Conservation (phyloP, 2,888 invertebrate genomes). For the Nysson spinosus region DNA sequence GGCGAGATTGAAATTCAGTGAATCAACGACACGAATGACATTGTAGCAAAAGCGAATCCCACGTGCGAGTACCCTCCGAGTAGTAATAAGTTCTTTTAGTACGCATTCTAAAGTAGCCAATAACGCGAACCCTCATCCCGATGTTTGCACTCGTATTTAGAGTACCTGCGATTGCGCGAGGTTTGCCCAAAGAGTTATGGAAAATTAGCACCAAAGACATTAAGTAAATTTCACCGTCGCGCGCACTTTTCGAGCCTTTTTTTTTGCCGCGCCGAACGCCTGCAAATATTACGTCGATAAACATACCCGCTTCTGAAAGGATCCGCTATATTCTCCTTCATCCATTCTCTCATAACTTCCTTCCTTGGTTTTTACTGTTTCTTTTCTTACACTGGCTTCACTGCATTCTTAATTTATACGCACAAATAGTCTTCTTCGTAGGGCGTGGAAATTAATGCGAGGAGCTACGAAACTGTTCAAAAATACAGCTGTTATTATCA, state of each 20-base stretch:
- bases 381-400: background rate
- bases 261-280: constrained; percentile 22
- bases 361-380: constrained; percentile 2
- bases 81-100: too few relatives aligned
- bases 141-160: constrained; percentile 67
- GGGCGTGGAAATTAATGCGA: too few relatives aligned
- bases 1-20: too few relatives aligned
- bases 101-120: constrained; percentile 36
- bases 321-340: constrained; percentile 55
- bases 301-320: constrained; percentile 71
- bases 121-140: constrained; percentile 41
- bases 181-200: constrained; percentile 71
- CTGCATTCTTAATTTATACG: too few relatives aligned
- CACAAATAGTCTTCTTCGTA: too few relatives aligned
- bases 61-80: too few relatives aligned
- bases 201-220: constrained; percentile 72
- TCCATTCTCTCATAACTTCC: constrained; percentile 1
- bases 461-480: too few relatives aligned
- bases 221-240: constrained; percentile 68
- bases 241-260: too few relatives aligned
- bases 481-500: too few relatives aligned
- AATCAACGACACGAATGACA: too few relatives aligned
- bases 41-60: too few relatives aligned
- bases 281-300: constrained; percentile 74
- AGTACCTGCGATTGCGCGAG: constrained; percentile 45